Base-by-base conservation (phyloP, 2,888 invertebrate genomes). In the Quadriops clusia region DNA sequence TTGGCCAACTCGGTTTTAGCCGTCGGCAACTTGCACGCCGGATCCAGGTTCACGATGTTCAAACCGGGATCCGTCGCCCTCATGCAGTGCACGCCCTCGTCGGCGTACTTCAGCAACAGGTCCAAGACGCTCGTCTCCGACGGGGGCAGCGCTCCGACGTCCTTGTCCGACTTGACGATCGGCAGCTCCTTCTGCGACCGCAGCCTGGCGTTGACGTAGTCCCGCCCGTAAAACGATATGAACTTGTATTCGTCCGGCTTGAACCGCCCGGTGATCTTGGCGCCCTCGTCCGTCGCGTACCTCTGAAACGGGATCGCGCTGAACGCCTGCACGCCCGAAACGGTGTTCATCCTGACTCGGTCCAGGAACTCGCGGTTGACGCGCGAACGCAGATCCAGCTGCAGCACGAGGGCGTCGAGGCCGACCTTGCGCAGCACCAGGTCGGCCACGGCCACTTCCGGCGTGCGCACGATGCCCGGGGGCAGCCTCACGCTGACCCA, bases 321-420 rank as follows among this genome's bases (percentile, higher is more conserved):
- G 65, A 81, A 97, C 47, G 93, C 76, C 67, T 94, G 94, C 61
- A 76, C 80, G 41, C 81, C 80, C 42, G 67, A 63, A 40, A 97
- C 86, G 3, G 91, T 91, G 62, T 94, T 95, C 86, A 97, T 91
- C 36, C 94, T 76, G 7, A 69, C 85, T 50, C 94, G 68, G 54
- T 97, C 95, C 24, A 95, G 69, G 63, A 89, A 93, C 54, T 93
- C 91, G 25, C 74, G 63, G 46, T 74, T 76, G 43, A 85, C 68
- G 46, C 79, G 76, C 50, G 78, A 72, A 43, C 73, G 69, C 23
- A 75, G 71, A 40, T 74, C 72, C 21, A 72, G 67, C 41, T 83
- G 58, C 39, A 89, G 62, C 34, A 87, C 60, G 5, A 90, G 62
- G 45, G 79, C 74, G 39, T 89, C 85, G 1, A 74, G 60, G 3